Conservation (phyloP, 2,113 vertebrate genomes). For the Microcebus lehilahytsara region DNA sequence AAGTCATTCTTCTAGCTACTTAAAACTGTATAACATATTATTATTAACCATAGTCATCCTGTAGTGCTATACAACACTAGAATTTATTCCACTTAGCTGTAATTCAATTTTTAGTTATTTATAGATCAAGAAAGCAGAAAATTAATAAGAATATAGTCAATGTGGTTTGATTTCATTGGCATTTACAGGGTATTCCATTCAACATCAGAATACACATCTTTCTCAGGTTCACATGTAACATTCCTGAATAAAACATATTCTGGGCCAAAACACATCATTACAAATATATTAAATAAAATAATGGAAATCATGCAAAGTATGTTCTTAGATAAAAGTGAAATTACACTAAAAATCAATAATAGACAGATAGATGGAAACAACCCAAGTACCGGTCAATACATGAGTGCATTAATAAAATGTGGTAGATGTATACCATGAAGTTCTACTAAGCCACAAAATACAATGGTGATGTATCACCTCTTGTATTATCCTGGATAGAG, state of each 20-base stretch:
- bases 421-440: too few relatives aligned
- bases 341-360: neutral
- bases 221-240: too few relatives aligned
- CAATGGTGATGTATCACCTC: too few relatives aligned
- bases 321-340: neutral
- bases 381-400: too few relatives aligned
- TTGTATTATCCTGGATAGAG: too few relatives aligned
- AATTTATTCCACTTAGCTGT: neutral
- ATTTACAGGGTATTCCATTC: neutral
- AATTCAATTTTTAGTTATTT: neutral
- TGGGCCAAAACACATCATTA: neutral
- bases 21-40: neutral
- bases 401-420: too few relatives aligned
- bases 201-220: neutral
- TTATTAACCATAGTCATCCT: neutral
- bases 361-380: neutral
- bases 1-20: neutral
- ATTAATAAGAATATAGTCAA: neutral
- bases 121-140: neutral
- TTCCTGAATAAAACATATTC: too few relatives aligned
- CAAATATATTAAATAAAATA: neutral
- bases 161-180: neutral
- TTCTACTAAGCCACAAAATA: too few relatives aligned
- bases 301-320: neutral
- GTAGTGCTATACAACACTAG: neutral